Conservation (phyloP, 2,797 vertebrate species). For the Melanotaenia trifasciata region DNA sequence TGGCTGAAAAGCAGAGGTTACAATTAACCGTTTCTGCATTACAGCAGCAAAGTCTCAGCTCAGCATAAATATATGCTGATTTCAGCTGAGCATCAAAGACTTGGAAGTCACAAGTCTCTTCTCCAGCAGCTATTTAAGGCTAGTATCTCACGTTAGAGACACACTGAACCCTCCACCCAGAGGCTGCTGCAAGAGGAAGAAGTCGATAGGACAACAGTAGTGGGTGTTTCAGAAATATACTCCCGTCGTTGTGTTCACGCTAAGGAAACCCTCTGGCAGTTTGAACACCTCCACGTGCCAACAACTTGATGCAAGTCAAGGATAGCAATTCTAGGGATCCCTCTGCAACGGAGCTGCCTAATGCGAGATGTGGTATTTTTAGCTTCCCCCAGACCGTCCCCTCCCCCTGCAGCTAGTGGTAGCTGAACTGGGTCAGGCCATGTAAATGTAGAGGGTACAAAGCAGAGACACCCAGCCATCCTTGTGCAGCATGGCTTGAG, state of each 20-base stretch:
- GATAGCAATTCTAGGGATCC: constrained; percentile 86
- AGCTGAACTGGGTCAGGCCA: constrained; percentile 84
- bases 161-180: constrained; percentile 10
- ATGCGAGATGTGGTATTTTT: constrained; percentile 84
- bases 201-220: constrained; percentile 24
- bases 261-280: constrained; percentile 84
- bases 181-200: constrained; percentile 24
- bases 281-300: constrained; percentile 73
- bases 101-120: constrained; percentile 21
- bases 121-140: constrained; percentile 37
- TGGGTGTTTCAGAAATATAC: constrained; percentile 41
- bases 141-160: constrained; percentile 34
- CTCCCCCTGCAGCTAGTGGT: constrained; percentile 71
- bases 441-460: constrained; percentile 84
- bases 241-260: constrained; percentile 57
- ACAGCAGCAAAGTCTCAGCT: constrained; percentile 22
- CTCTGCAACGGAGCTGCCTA: constrained; percentile 80
- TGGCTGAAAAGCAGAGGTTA: constrained; percentile 72
- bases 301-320: constrained; percentile 75
- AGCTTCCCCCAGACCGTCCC: constrained; percentile 79
- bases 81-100: constrained; percentile 20
- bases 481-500: constrained; percentile 59
- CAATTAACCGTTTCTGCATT: constrained; percentile 71
- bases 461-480: constrained; percentile 75
- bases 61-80: constrained; percentile 9